Evolutionary conservation across 2,113 vertebrate species (phyloP).

Genomic region (Neotoma lepida): DNA sequence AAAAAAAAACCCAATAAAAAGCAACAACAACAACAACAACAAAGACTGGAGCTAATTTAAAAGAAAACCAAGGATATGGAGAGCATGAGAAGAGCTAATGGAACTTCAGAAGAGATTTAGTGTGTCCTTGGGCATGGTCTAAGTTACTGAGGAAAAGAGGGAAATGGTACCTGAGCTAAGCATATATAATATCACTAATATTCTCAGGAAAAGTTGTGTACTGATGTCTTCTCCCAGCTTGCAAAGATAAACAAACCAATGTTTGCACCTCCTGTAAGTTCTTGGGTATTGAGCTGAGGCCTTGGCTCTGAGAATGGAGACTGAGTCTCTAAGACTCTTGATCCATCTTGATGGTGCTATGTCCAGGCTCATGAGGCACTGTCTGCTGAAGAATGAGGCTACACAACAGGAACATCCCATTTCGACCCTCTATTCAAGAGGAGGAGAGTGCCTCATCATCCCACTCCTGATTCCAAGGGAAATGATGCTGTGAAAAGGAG

Average conservation of each 20-base stretch:
- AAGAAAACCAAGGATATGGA: not conserved
- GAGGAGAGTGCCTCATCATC: not conserved
- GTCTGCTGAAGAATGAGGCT: not conserved
- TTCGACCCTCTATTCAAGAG: not conserved
- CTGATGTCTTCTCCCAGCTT: too few species aligned
- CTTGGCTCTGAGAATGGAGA: not conserved
- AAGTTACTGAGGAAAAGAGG: not conserved
- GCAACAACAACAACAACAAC: not conserved
- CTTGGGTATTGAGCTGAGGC: not conserved
- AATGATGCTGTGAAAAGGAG: not conserved
- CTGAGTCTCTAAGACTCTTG: not conserved
- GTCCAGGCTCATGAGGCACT: fast-evolving
- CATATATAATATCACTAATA: too few species aligned
- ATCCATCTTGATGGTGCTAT: fast-evolving
- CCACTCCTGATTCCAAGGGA: not conserved
- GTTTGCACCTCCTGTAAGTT: not conserved
- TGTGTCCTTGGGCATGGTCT: not conserved
- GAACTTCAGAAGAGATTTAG: not conserved
- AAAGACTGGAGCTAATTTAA: not conserved
- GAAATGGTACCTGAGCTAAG: not conserved
- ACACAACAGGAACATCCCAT: fast-evolving
- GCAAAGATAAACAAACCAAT: not conserved
- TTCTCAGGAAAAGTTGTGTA: not conserved
- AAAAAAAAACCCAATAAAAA: not conserved
- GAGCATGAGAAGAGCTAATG: not conserved